Conservation (phyloP, 1,140 invertebrate genomes). For the Trialeurodes vaporariorum region DNA sequence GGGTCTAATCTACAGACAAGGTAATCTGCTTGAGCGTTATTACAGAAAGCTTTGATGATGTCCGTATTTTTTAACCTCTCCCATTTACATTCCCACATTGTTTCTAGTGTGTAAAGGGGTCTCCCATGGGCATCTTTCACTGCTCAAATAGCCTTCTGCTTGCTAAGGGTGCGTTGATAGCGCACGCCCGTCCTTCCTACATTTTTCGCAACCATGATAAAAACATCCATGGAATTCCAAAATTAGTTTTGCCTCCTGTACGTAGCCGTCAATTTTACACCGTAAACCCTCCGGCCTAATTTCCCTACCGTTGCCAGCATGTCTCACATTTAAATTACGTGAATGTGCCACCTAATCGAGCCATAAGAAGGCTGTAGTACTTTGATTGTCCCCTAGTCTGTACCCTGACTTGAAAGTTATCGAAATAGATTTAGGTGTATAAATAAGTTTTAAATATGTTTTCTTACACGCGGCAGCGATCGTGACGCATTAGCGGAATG, state of each 20-base stretch:
- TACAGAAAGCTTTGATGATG: background rate
- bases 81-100: background rate
- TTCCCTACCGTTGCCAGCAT: background rate
- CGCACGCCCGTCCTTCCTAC: background rate
- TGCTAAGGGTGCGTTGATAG: background rate
- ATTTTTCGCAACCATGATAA: background rate
- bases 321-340: background rate
- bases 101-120: background rate
- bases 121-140: background rate
- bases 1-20: background rate
- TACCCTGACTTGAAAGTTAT: slow-evolving; percentile 12
- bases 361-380: background rate
- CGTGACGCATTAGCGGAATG: slow-evolving; percentile 9
- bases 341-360: background rate
- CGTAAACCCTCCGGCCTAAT: background rate
- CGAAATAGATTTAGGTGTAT: slow-evolving; percentile 8
- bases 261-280: background rate
- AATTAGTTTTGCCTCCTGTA: background rate
- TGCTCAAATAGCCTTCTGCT: background rate
- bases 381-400: slow-evolving; percentile 2
- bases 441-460: slow-evolving; percentile 7
- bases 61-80: background rate
- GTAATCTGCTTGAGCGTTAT: background rate
- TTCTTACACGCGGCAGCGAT: slow-evolving; percentile 14
- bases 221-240: background rate